Conservation (phyloP, 2,113 vertebrate genomes). For the Myiopsitta monachus region DNA sequence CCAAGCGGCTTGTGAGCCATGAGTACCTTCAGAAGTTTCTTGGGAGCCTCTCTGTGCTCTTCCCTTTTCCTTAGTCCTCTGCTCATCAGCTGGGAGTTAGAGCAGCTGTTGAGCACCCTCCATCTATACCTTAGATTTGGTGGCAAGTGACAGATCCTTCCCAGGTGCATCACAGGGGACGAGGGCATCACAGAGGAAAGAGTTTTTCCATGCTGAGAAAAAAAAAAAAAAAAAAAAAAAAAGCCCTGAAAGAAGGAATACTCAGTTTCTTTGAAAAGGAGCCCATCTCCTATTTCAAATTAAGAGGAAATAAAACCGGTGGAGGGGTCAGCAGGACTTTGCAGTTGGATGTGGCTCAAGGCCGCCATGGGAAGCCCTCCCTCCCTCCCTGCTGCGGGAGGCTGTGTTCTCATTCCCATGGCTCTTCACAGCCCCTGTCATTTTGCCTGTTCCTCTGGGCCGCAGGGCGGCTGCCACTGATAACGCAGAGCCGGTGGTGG, state of each 20-base stretch:
- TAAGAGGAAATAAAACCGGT: not conserved
- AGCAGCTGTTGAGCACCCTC: not conserved
- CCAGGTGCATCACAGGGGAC: not conserved
- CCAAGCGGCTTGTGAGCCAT: not conserved
- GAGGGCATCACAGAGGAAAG: rapidly evolving
- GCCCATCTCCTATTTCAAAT: not conserved
- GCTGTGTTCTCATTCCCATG: not conserved
- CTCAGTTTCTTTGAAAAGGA: not conserved
- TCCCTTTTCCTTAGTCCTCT: not conserved
- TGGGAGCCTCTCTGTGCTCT: not conserved
- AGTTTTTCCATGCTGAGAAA: not conserved
- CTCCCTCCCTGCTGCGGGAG: not conserved
- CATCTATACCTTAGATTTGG: not conserved
- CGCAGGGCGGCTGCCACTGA: conserved; percentile 1
- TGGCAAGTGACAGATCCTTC: not conserved
- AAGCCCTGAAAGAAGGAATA: not conserved
- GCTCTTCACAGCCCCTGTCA: not conserved
- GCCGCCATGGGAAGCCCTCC: rapidly evolving
- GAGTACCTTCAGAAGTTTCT: rapidly evolving
- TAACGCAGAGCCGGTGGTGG: not conserved
- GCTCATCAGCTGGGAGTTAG: not conserved
- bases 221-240: not conserved
- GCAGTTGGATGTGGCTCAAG: not conserved
- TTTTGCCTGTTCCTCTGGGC: not conserved
- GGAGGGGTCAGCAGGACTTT: not conserved